Evolutionary conservation across 2,797 vertebrate genomes (phyloP).

Genomic region (Enteromius thamalakanensis): DNA sequence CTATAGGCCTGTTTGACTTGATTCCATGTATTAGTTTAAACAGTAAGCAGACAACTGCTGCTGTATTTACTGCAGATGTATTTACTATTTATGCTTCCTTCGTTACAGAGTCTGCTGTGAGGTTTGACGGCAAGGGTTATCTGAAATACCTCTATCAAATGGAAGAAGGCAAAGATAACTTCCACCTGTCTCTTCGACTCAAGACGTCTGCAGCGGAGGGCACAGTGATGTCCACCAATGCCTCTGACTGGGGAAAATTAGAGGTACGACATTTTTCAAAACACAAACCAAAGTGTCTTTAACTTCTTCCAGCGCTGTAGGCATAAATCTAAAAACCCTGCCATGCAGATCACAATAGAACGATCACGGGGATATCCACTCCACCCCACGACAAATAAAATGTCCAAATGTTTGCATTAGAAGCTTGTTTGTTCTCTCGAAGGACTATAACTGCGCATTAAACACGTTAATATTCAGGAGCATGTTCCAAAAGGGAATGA

Average conservation of each 20-base stretch:
- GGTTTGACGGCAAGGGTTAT: slow-evolving; percentile 85
- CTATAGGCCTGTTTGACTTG: neutral
- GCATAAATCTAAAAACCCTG: neutral
- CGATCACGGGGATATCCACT: neutral
- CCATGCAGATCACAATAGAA: neutral
- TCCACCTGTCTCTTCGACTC: slow-evolving; percentile 83
- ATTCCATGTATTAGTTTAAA: neutral
- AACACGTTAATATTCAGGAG: slow-evolving; percentile 44
- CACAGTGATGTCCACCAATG: slow-evolving; percentile 76
- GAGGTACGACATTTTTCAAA: slow-evolving; percentile 77
- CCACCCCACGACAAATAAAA: neutral
- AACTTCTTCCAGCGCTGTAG: neutral
- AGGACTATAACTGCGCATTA: slow-evolving; percentile 48
- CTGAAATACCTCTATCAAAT: slow-evolving; percentile 78
- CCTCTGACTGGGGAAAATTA: slow-evolving; percentile 77
- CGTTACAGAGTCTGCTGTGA: slow-evolving; percentile 83
- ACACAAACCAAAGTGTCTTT: slow-evolving; percentile 15
- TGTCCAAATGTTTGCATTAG: slow-evolving; percentile 5
- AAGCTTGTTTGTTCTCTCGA: slow-evolving; percentile 29
- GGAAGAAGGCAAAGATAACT: slow-evolving; percentile 74
- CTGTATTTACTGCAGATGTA: slow-evolving; percentile 26
- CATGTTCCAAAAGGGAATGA: slow-evolving; percentile 47
- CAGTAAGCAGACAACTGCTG: neutral
- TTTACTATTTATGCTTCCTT: neutral
- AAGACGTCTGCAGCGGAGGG: slow-evolving; percentile 82